phyloP scores from a whole-genome alignment of 2,113 vertebrate species.

The Nesogale talazaci region DNA sequence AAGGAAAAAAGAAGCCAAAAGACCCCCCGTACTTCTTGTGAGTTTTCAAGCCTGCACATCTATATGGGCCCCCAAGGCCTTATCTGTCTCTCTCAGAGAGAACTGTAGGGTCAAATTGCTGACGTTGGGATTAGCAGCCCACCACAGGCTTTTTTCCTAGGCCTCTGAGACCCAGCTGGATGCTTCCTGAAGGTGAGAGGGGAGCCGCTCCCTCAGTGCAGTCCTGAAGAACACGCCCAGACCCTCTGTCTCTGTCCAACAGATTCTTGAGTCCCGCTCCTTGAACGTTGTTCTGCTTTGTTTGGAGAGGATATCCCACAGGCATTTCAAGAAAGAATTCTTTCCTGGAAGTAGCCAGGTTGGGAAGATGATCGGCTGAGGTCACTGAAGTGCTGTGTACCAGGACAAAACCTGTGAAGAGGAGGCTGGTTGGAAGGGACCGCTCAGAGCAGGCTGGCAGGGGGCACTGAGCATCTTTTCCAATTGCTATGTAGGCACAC shows the following conservation, averaged over 20 bases:
- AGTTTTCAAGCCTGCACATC: no score
- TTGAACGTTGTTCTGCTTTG: slow-evolving; percentile 55
- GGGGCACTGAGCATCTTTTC: background rate
- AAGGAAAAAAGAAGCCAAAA: no score
- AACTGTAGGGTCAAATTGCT: no score
- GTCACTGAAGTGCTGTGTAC: background rate
- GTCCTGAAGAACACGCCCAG: slow-evolving; percentile 48
- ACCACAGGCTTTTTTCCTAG: slow-evolving; percentile 40
- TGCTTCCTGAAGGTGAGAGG: slow-evolving; percentile 71
- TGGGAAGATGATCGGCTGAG: slow-evolving; percentile 40
- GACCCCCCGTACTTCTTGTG: no score
- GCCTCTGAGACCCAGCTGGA: slow-evolving; percentile 74
- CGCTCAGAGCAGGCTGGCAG: background rate
- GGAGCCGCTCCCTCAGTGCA: slow-evolving; percentile 32
- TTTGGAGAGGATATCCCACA: slow-evolving; percentile 27
- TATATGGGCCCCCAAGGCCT: no score
- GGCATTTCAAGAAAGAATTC: slow-evolving; percentile 33
- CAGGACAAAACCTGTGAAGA: slow-evolving; percentile 22
- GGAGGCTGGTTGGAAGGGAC: background rate
- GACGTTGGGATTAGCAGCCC: background rate
- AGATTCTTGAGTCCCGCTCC: background rate
- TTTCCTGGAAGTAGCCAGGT: slow-evolving; percentile 38
- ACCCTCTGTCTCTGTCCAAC: slow-evolving; percentile 46
- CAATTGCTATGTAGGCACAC: slow-evolving; percentile 22
- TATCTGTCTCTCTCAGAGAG: no score